Evolutionary conservation across 1,140 invertebrate genomes (phyloP).

Genomic region (Aphis craccivora): DNA sequence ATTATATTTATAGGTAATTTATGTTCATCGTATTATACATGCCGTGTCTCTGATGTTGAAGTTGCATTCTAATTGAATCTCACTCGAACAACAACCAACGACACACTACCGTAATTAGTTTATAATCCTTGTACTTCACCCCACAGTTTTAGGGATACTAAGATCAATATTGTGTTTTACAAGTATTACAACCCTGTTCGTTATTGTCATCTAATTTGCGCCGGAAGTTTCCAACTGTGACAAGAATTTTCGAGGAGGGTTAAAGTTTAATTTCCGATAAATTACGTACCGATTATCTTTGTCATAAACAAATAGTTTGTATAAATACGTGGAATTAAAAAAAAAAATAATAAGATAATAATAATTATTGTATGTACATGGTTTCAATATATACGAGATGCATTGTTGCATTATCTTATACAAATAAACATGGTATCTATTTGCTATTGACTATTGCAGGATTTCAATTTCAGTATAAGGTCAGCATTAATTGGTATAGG

Average conservation of each 20-base stretch:
- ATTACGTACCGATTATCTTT: background rate
- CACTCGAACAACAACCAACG: background rate
- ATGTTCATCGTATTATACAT: background rate
- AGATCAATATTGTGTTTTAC: background rate
- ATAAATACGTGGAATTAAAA: background rate
- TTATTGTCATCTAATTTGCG: background rate
- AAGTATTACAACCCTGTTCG: background rate
- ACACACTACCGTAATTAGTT: background rate
- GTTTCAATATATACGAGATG: too few species aligned
- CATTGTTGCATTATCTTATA: too few species aligned
- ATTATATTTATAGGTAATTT: too few species aligned
- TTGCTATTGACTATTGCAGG: too few species aligned
- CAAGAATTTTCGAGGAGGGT: background rate
- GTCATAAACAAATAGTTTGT: background rate
- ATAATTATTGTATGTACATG: too few species aligned
- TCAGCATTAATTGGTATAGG: too few species aligned
- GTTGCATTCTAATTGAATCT: conserved; percentile 21
- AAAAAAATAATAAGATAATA: background rate
- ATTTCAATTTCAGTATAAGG: too few species aligned
- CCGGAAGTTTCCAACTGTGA: background rate
- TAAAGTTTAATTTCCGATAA: conserved; percentile 25
- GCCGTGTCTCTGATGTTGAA: background rate
- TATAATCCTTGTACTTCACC: background rate
- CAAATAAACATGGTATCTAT: too few species aligned
- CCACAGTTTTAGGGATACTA: background rate